These are phyloP conservation scores for Tachyglossus aculeatus DNA, from an alignment of 2,797 vertebrate genomes.

Conservation along the genomic window DNA sequence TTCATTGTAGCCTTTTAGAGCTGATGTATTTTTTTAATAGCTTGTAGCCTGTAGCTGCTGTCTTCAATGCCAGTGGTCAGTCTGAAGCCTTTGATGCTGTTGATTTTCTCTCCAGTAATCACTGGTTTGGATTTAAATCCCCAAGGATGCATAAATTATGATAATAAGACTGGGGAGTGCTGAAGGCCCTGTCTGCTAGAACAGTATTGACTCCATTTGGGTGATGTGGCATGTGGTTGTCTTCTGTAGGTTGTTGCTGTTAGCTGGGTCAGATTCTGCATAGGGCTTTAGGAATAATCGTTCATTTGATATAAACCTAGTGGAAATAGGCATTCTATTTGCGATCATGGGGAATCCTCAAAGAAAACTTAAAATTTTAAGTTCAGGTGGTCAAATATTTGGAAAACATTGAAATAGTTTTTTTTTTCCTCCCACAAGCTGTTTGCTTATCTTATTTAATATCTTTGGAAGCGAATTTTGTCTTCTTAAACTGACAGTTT, in stretches of 20 bases:
- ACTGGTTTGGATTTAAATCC: conserved; percentile 34
- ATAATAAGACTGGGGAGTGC: conserved; percentile 28
- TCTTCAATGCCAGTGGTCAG: conserved; percentile 13
- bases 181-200: conserved; percentile 3
- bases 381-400: no score
- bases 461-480: no score
- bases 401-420: no score
- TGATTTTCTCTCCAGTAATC: conserved; percentile 40
- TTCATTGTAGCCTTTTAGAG: background rate
- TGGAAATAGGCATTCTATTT: background rate
- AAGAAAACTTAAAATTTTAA: background rate
- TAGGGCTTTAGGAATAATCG: background rate
- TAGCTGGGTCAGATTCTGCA: background rate
- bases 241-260: conserved; percentile 17
- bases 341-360: conserved; percentile 10
- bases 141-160: conserved; percentile 35
- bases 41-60: conserved; percentile 26
- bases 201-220: conserved; percentile 37
- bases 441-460: no score
- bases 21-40: background rate
- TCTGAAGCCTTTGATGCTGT: conserved; percentile 35
- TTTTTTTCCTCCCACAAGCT: no score
- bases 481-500: background rate
- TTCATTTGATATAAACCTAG: background rate
- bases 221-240: conserved; percentile 15